These are phyloP conservation scores for Sturmia bella DNA, from an alignment of 2,888 invertebrate species.

Conservation along the genomic window DNA sequence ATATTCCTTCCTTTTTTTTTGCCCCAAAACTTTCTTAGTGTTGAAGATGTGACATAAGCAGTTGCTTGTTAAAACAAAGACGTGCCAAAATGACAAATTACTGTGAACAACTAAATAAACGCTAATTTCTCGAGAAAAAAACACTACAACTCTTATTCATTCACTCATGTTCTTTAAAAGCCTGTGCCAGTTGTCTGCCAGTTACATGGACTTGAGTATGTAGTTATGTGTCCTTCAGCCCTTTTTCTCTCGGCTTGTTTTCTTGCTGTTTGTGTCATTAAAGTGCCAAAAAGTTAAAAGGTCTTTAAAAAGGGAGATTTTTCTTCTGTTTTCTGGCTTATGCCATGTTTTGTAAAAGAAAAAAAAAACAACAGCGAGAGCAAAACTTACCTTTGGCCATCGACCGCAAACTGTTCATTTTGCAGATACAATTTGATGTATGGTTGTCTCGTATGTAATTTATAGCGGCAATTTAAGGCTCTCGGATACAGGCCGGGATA, in stretches of 20 bases:
- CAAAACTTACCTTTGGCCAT: conserved; percentile 86
- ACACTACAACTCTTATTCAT: conserved; percentile 15
- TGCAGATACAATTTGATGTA: conserved; percentile 95
- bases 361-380: not conserved
- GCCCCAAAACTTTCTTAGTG: conserved; percentile 39
- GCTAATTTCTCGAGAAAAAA: conserved; percentile 56
- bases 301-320: conserved; percentile 30
- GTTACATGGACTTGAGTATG: conserved; percentile 18
- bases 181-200: conserved; percentile 41
- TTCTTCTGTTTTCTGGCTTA: conserved; percentile 3
- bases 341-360: not conserved
- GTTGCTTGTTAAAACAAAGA: conserved; percentile 63
- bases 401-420: conserved; percentile 96
- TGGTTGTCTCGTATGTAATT: conserved; percentile 92
- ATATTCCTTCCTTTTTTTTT: not conserved
- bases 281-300: conserved; percentile 65
- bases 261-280: conserved; percentile 48
- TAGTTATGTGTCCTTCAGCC: not conserved
- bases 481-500: conserved; percentile 96
- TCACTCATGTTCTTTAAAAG: conserved; percentile 39
- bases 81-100: conserved; percentile 81
- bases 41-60: conserved; percentile 70
- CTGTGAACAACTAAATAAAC: conserved; percentile 71
- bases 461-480: conserved; percentile 94
- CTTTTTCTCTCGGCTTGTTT: not conserved